Evolutionary conservation across 2,113 vertebrate species (phyloP), one percentile per base, ranked within the genome.

Genomic region (Psephotus haematonotus): DNA sequence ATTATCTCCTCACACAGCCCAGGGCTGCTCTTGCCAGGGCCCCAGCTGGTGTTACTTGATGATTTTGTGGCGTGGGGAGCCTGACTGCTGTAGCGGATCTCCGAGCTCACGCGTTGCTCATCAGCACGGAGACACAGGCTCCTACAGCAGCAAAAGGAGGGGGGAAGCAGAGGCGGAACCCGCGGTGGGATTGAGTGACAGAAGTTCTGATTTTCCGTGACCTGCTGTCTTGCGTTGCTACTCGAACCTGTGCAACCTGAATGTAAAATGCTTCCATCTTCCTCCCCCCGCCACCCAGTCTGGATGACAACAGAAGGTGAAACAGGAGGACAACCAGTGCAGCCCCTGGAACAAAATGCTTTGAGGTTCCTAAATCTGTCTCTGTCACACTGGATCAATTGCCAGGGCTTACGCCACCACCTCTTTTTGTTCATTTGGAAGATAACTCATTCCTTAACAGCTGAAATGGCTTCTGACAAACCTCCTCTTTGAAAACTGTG

Each of bases 381-480:
- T 92, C 91, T 93, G 88, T 94, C 77, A 65, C 77, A 72, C 67
- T 7, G 74, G 92, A 96, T 96, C 88, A 92, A 84, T 91, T 82
- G 95, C 83, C 83, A 57, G 65, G 60, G 82, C 70, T 70, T 91
- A 6, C 5, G 7, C 71, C 0, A 5, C 86, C 84, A 90, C 95
- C 90, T 79, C 94, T 81, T 94, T 78, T 93, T 95, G 92, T 95
- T 95, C 92, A 74, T 86, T 95, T 95, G 78, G 88, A 82, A 93
- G 90, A 93, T 94, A 93, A 95, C 92, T 96, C 87, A 60, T 82
- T 91, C 89, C 97, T 92, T 95, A 97, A 91, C 84, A 76, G 91
- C 89, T 63, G 78, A 92, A 94, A 97, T 91, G 91, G 83, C 96
- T 95, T 96, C 87, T 97, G 96, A 96, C 95, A 97, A 91, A 88